These are phyloP conservation scores for Plemyria rubiginata DNA, from an alignment of 2,888 invertebrate genomes.

Conservation along the genomic window DNA sequence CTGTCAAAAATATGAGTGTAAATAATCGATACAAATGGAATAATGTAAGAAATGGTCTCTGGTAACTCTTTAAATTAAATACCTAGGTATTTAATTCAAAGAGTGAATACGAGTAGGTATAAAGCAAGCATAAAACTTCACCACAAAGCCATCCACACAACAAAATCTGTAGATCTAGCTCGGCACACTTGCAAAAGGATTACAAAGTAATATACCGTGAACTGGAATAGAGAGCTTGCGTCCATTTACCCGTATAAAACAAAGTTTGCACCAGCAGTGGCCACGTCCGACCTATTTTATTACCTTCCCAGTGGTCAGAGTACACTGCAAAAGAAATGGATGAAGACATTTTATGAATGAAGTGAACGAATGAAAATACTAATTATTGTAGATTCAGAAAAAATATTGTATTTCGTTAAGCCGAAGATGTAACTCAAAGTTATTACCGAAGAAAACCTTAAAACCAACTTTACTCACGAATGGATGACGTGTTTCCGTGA, in stretches of 20 bases:
- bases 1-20: too few relatives aligned
- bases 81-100: not conserved
- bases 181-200: slow-evolving; percentile 38
- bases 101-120: not conserved
- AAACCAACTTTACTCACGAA: not conserved
- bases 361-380: too few relatives aligned
- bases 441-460: not conserved
- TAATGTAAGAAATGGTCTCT: too few relatives aligned
- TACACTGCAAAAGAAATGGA: slow-evolving; percentile 17
- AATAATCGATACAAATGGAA: too few relatives aligned
- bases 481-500: not conserved
- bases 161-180: slow-evolving; percentile 12
- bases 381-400: too few relatives aligned
- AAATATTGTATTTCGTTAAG: not conserved
- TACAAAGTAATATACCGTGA: slow-evolving; percentile 43
- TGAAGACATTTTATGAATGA: too few relatives aligned
- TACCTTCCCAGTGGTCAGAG: slow-evolving; percentile 31
- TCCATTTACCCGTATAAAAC: slow-evolving; percentile 46
- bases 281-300: slow-evolving; percentile 55
- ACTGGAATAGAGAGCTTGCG: slow-evolving; percentile 28
- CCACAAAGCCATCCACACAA: not conserved
- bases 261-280: slow-evolving; percentile 45
- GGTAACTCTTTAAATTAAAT: too few relatives aligned
- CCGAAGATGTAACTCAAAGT: not conserved
- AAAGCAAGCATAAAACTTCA: not conserved